Conservation (phyloP, 2,113 vertebrate species). For the Kobus ellipsiprymnus region DNA sequence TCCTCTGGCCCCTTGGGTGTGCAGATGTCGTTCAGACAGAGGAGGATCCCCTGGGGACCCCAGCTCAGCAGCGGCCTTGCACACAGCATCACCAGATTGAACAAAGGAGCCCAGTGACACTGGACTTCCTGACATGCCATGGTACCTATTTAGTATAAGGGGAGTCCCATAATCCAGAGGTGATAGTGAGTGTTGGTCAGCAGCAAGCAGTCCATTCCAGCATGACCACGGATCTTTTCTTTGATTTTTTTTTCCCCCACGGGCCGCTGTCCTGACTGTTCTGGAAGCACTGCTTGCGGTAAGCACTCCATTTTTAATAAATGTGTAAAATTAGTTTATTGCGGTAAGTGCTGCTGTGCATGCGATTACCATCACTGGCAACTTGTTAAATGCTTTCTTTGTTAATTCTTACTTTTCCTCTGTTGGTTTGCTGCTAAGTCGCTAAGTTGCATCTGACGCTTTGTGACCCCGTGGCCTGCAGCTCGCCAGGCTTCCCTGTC, state of each 20-base stretch:
- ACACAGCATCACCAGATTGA: fast-evolving
- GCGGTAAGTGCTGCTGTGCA: background rate
- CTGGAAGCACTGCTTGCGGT: background rate
- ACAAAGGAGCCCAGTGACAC: background rate
- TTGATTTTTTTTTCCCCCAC: fast-evolving
- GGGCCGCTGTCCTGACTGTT: fast-evolving
- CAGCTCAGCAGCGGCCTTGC: background rate
- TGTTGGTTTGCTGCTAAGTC: background rate
- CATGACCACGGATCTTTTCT: fast-evolving
- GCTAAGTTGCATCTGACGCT: background rate
- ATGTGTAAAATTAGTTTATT: background rate
- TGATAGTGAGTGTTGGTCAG: fast-evolving
- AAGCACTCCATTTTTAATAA: background rate
- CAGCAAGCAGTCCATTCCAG: fast-evolving
- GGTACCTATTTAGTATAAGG: fast-evolving
- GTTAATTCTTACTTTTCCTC: background rate
- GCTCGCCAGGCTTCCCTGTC: background rate
- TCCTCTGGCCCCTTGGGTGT: background rate
- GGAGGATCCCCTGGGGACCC: background rate
- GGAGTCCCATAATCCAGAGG: fast-evolving
- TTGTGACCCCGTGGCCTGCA: background rate
- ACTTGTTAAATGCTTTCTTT: too few relatives aligned
- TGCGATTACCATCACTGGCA: fast-evolving
- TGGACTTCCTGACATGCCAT: fast-evolving
- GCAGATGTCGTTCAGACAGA: background rate